Evolutionary conservation across 2,797 vertebrate species (phyloP).

Genomic region (Poliocrania exsul): DNA sequence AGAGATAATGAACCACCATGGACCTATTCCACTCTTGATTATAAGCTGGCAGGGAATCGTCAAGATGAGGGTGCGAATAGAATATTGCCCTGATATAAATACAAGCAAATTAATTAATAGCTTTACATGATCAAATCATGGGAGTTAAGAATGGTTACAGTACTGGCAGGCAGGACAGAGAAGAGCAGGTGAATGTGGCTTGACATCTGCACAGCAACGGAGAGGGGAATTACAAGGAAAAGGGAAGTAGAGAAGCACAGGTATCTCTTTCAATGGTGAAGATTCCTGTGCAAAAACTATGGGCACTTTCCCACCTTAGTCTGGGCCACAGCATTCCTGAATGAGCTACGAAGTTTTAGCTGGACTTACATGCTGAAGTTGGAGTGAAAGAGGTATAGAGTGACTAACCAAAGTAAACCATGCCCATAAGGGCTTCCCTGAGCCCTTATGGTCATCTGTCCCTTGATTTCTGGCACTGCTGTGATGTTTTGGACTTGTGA

Average conservation of each 20-base stretch:
- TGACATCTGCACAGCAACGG: background rate
- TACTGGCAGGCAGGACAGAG: background rate
- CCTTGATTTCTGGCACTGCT: background rate
- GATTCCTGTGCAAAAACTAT: background rate
- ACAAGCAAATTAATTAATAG: background rate
- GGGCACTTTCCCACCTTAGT: background rate
- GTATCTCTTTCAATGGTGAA: background rate
- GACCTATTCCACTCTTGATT: background rate
- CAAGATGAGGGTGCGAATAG: background rate
- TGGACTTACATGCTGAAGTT: background rate
- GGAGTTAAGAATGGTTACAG: background rate
- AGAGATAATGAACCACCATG: background rate
- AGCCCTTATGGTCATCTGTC: background rate
- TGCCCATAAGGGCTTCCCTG: background rate
- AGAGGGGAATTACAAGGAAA: background rate
- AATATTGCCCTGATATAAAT: background rate
- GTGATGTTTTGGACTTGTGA: background rate
- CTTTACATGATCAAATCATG: background rate
- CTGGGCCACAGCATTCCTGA: background rate
- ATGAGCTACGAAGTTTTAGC: background rate
- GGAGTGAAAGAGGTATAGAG: background rate
- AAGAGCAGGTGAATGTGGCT: background rate
- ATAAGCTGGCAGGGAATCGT: background rate
- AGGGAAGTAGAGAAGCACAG: background rate
- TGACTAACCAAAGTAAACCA: background rate